These are phyloP conservation scores for Ectemnius continuus DNA, from an alignment of 2,888 invertebrate genomes.

Conservation along the genomic window DNA sequence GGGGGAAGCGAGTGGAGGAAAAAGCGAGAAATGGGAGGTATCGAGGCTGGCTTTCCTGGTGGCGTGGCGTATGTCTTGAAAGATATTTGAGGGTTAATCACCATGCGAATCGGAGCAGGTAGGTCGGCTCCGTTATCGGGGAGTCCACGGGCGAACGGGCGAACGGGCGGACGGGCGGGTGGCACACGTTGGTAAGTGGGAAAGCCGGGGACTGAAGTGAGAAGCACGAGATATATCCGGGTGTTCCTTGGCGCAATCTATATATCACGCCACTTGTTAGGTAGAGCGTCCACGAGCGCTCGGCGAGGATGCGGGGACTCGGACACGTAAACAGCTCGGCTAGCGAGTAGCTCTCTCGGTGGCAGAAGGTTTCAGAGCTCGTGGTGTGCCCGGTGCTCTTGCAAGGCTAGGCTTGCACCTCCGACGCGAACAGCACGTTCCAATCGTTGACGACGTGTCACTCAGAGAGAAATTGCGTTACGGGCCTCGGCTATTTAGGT, in stretches of 20 bases:
- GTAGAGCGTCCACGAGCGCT: too few species aligned
- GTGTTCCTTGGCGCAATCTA: too few species aligned
- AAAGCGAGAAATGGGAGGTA: not conserved
- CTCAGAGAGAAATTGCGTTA: conserved; percentile 55
- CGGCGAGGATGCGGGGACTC: not conserved
- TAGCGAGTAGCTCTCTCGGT: not conserved
- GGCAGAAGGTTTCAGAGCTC: conserved; percentile 1
- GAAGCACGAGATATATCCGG: too few species aligned
- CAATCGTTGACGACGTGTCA: conserved; percentile 63
- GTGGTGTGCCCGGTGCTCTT: not conserved
- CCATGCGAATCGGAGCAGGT: conserved; percentile 10
- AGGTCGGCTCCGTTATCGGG: not conserved
- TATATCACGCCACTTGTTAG: too few species aligned
- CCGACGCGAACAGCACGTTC: conserved; percentile 36
- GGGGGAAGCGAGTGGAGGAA: not conserved
- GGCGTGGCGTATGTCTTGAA: not conserved
- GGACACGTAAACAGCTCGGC: conserved; percentile 29
- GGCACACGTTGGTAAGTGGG: not conserved
- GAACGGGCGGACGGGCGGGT: not conserved
- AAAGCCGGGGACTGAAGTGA: too few species aligned
- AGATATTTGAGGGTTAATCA: conserved; percentile 5
- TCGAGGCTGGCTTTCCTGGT: too few species aligned
- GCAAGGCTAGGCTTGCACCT: conserved; percentile 19
- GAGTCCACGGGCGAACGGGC: not conserved
- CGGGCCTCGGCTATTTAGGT: conserved; percentile 63